Conservation (phyloP, 2,113 vertebrate genomes). For the Heteronetta atricapilla region DNA sequence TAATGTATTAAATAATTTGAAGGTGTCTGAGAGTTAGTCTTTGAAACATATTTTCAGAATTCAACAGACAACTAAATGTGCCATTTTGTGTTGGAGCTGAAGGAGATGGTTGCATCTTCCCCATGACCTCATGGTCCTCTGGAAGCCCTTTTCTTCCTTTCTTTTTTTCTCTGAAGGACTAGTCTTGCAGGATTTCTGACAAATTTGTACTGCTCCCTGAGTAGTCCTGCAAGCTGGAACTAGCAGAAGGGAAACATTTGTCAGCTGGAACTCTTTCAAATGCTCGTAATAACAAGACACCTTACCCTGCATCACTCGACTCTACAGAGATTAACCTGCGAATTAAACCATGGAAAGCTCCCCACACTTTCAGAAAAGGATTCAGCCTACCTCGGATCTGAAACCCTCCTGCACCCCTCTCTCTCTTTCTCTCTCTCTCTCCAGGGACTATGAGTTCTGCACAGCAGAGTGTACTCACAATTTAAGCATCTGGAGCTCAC, state of each 20-base stretch:
- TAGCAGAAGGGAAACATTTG: background rate
- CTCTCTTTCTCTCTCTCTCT: background rate
- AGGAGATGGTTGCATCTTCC: background rate
- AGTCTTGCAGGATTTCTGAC: background rate
- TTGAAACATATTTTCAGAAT: background rate
- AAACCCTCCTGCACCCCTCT: background rate
- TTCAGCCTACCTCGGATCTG: background rate
- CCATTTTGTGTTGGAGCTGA: background rate
- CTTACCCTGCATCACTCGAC: background rate
- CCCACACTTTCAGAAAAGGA: background rate
- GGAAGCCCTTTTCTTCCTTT: background rate
- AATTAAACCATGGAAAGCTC: background rate
- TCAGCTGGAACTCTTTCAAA: conserved; percentile 10
- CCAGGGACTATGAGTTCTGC: background rate
- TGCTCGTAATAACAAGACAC: background rate
- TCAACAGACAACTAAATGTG: accelerated
- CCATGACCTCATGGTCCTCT: background rate
- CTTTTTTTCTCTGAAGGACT: background rate
- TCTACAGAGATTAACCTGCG: background rate
- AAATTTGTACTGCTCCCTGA: background rate
- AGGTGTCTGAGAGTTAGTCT: background rate
- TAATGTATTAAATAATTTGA: background rate
- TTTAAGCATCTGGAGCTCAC: background rate
- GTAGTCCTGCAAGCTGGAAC: background rate
- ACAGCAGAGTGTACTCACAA: background rate